Conservation (phyloP, 2,797 vertebrate species). For the Betta splendens region DNA sequence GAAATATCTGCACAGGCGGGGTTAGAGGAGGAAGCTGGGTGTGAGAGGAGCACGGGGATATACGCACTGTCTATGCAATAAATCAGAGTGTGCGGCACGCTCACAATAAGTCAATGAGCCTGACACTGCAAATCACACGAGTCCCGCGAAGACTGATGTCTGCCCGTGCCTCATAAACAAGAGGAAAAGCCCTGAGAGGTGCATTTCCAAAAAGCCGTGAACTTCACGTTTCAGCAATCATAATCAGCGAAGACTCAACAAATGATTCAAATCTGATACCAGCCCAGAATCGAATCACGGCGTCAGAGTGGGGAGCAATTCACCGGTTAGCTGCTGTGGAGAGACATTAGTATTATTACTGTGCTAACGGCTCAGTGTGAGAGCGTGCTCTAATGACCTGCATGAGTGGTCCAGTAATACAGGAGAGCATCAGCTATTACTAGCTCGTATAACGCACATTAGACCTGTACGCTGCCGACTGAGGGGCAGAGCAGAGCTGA, state of each 20-base stretch:
- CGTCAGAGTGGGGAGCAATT: conserved; percentile 28
- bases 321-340: conserved; percentile 24
- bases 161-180: conserved; percentile 48
- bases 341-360: conserved; percentile 45
- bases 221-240: conserved; percentile 40
- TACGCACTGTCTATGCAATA: conserved; percentile 42
- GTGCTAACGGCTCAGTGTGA: conserved; percentile 35
- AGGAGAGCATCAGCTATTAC: conserved; percentile 11
- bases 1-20: conserved; percentile 12
- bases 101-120: conserved; percentile 51
- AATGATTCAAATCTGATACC: conserved; percentile 58
- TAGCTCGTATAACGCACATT: conserved; percentile 17
- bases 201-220: conserved; percentile 36
- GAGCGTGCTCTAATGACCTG: conserved; percentile 29
- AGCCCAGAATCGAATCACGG: conserved; percentile 55
- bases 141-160: conserved; percentile 12
- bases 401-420: conserved; percentile 17
- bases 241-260: conserved; percentile 28
- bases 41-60: conserved; percentile 15
- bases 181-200: conserved; percentile 37
- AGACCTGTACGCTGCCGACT: conserved; percentile 12
- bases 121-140: conserved; percentile 43
- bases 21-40: conserved; percentile 16
- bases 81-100: conserved; percentile 39
- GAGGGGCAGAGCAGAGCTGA: not conserved